phyloP scores from a whole-genome alignment of 1,140 invertebrate genomes.

The Bombus polaris region DNA sequence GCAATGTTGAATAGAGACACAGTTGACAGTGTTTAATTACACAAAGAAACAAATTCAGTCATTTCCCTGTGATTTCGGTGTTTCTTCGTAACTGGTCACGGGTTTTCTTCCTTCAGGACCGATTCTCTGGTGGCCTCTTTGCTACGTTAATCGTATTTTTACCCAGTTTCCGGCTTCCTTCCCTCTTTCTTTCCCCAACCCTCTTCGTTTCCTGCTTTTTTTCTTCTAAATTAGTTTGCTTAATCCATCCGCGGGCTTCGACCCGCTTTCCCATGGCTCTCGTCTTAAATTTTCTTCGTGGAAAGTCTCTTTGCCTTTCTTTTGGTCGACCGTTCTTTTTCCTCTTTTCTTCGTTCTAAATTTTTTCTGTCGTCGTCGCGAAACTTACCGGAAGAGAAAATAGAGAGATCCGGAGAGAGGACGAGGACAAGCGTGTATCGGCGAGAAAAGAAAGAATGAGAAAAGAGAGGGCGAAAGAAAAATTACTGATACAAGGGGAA shows the following conservation, averaged over 20 bases:
- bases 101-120: background rate
- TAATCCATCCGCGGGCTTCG: constrained; percentile 35
- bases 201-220: background rate
- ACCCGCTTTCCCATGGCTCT: background rate
- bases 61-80: constrained; percentile 9
- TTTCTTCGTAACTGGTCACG: background rate
- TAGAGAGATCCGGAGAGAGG: background rate
- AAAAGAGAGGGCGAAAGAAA: background rate
- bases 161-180: background rate
- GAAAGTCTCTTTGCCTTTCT: background rate
- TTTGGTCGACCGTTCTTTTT: too few relatives aligned
- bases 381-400: constrained; percentile 8
- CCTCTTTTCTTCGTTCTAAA: background rate
- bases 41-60: constrained; percentile 28
- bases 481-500: background rate
- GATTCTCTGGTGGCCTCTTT: background rate
- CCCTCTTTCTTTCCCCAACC: too few relatives aligned
- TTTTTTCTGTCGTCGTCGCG: background rate
- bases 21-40: constrained; percentile 34
- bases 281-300: background rate
- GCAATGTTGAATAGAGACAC: background rate
- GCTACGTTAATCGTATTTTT: constrained; percentile 34
- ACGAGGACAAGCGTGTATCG: background rate
- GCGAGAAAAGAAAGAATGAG: too few relatives aligned
- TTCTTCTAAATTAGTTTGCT: constrained; percentile 45